Conservation (phyloP, 92 coral and sea anemone species). For the Epizoanthus ramosus region DNA sequence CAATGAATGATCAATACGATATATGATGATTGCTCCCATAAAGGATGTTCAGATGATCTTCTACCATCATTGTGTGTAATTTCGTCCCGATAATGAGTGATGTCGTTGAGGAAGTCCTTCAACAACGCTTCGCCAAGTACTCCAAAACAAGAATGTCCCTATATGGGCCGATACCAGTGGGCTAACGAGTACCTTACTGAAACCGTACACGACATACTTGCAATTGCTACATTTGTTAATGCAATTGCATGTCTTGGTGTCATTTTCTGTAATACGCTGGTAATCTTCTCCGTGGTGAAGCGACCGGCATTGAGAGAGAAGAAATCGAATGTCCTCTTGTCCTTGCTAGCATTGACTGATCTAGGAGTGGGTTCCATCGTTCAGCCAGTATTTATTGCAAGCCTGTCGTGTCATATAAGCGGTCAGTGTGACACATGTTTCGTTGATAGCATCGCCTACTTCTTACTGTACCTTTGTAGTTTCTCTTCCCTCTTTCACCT, state of each 20-base stretch:
- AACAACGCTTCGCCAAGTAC: too few species aligned
- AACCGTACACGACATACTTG: background rate
- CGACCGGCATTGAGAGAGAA: background rate
- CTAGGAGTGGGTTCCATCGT: background rate
- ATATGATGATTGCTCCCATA: too few species aligned
- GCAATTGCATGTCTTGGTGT: background rate
- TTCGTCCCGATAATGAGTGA: too few species aligned
- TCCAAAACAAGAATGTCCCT: too few species aligned
- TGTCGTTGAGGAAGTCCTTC: too few species aligned
- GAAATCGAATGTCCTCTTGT: background rate
- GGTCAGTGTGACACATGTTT: background rate
- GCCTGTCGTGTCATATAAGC: background rate
- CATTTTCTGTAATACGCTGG: background rate
- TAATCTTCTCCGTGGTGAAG: background rate
- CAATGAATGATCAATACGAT: too few species aligned
- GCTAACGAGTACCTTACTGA: background rate
- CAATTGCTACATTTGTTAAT: background rate
- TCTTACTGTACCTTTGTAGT: background rate
- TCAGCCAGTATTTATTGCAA: background rate
- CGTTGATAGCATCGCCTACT: background rate
- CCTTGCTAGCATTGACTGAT: background rate
- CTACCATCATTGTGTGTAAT: too few species aligned
- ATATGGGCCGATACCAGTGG: background rate
- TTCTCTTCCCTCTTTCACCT: background rate
- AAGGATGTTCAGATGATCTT: too few species aligned